Evolutionary conservation across 2,888 invertebrate species (phyloP), one percentile per base, ranked within the genome.

Genomic region (Drosophila mulleri): DNA sequence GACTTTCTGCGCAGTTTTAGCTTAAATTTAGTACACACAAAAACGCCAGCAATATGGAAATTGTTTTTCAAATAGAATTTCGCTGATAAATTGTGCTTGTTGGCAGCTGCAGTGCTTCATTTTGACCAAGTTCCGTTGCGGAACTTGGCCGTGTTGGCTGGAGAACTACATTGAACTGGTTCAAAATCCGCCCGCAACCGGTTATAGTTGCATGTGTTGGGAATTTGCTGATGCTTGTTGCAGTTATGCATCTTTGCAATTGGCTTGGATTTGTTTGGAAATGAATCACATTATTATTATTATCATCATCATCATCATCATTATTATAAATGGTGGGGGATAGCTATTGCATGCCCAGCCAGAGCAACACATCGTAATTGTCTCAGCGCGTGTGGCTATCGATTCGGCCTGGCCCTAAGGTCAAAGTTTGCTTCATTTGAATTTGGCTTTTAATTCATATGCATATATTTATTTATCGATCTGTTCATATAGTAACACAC

Each of bases 181-280:
- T 71, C 58, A 59, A 47, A 64, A 47, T 50, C 48, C 48, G 77
- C 61, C 71, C 60, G 29, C 62, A 72, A 69, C 85, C 77, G 74
- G 80, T 71, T 75, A 18, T 16, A 50, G 42, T 44, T 53, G 37
- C 18, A 14, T 53, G 52, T 69, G 57, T 54, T 29, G 29, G 1
- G 29, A 29, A 29, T 39, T 37, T 42, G 26, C 37, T 18, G 20
- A 11, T 16, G 37, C 52, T 26, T 58, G 57, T 41, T 72, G 61
- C 41, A 45, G 42, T 48, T 60, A 14, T 48, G 48, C 57, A 61
- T 56, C 41, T 45, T 32, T 73, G 54, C 69, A 78, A 77, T 74
- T 87, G 77, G 42, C 60, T 76, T 62, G 75, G 62, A 76, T 76
- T 87, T 77, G 73, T 77, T 79, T 76, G 52, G 41, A 72, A 67